These are phyloP conservation scores for Blastobasis lacticolella DNA, from an alignment of 2,888 invertebrate species.

Conservation along the genomic window DNA sequence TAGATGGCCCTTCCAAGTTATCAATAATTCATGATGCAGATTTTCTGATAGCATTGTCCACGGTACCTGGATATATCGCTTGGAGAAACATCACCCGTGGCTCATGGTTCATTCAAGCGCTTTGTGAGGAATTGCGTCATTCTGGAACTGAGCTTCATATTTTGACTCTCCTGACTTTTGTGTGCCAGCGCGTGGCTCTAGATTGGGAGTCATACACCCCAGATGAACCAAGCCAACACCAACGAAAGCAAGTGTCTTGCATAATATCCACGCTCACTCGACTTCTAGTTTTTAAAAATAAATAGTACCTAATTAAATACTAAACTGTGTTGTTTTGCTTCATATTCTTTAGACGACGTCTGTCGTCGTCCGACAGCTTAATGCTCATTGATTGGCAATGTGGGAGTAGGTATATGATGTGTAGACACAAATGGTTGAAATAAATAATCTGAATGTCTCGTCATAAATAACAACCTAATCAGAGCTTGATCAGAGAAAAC, in stretches of 20 bases:
- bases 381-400: no score
- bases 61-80: constrained; percentile 94
- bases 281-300: constrained; percentile 80
- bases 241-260: constrained; percentile 95
- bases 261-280: constrained; percentile 93
- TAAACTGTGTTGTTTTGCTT: no score
- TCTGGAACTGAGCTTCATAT: constrained; percentile 85
- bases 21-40: constrained; percentile 94
- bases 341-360: no score
- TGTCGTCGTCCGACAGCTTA: no score
- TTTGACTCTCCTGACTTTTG: constrained; percentile 89
- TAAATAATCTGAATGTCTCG: no score
- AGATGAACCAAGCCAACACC: constrained; percentile 83
- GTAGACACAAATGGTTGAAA: no score
- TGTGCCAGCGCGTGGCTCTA: constrained; percentile 87
- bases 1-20: constrained; percentile 80
- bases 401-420: no score
- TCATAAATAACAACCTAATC: no score
- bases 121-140: constrained; percentile 85
- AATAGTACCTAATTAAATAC: no score
- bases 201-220: constrained; percentile 94
- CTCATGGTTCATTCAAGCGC: constrained; percentile 97
- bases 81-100: constrained; percentile 96
- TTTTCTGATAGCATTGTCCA: constrained; percentile 94
- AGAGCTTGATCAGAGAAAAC: no score